Conservation (phyloP, 2,113 vertebrate genomes). For the Sphyrna mokarran region DNA sequence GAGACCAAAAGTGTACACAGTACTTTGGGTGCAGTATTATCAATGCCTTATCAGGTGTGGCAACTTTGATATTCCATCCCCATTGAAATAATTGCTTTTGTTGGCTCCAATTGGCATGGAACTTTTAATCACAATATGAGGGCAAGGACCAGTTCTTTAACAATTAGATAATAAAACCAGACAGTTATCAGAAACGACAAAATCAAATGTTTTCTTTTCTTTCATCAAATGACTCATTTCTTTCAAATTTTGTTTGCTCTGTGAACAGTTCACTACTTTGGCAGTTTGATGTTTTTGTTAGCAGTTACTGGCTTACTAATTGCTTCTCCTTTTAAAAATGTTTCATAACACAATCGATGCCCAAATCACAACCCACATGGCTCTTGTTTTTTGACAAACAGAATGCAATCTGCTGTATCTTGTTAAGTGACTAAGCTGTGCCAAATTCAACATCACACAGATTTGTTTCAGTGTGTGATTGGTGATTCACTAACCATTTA, state of each 20-base stretch:
- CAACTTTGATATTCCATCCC: no score
- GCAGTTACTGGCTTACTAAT: not conserved
- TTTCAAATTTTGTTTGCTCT: not conserved
- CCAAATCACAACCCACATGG: not conserved
- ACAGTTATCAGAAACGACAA: not conserved
- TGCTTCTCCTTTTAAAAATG: not conserved
- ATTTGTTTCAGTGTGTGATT: not conserved
- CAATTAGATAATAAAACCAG: not conserved
- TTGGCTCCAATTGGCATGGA: not conserved
- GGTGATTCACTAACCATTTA: not conserved
- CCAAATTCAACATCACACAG: not conserved
- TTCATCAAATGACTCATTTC: not conserved
- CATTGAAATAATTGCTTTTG: not conserved
- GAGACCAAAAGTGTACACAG: no score
- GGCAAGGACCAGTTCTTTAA: not conserved
- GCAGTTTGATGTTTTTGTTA: not conserved
- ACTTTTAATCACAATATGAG: not conserved
- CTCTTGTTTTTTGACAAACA: not conserved
- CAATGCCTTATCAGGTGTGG: no score
- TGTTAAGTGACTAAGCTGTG: not conserved
- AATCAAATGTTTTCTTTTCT: not conserved
- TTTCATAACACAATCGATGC: not conserved
- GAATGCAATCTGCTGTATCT: not conserved
- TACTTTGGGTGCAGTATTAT: no score
- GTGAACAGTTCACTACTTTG: not conserved